These are phyloP conservation scores for Thalassophryne amazonica DNA, from an alignment of 2,797 vertebrate species.

Conservation along the genomic window DNA sequence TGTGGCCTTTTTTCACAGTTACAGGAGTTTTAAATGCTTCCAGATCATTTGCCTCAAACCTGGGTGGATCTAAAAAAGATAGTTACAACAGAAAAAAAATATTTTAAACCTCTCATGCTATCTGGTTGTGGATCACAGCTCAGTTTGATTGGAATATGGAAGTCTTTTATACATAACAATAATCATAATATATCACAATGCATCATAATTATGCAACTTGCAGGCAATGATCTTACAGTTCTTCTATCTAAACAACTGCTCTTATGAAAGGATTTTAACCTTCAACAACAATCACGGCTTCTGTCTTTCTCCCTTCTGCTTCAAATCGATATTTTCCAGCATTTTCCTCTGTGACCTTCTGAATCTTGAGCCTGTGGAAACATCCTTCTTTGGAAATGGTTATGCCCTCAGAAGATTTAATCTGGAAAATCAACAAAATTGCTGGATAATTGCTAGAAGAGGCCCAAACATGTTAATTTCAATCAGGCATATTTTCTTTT, in stretches of 20 bases:
- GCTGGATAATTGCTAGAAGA: too few relatives aligned
- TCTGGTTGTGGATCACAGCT: not conserved
- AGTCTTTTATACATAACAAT: not conserved
- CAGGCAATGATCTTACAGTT: not conserved
- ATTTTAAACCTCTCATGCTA: not conserved
- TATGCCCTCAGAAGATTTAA: slow-evolving; percentile 72
- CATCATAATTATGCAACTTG: too few relatives aligned
- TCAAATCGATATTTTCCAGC: slow-evolving; percentile 88
- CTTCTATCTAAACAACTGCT: not conserved
- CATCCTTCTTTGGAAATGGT: slow-evolving; percentile 79
- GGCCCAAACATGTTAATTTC: not conserved
- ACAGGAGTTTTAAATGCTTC: slow-evolving; percentile 72
- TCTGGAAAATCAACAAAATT: slow-evolving; percentile 50
- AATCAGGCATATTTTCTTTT: too few relatives aligned
- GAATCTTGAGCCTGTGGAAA: slow-evolving; percentile 80
- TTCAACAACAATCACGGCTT: slow-evolving; percentile 83
- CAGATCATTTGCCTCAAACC: slow-evolving; percentile 73
- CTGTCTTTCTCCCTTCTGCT: slow-evolving; percentile 85
- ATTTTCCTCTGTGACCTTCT: slow-evolving; percentile 75
- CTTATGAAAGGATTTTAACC: slow-evolving; percentile 63
- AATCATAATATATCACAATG: not conserved
- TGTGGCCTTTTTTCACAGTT: slow-evolving; percentile 84
- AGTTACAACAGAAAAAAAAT: not conserved
- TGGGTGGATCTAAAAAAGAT: slow-evolving; percentile 82
- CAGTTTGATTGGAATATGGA: not conserved